Evolutionary conservation across 2,888 invertebrate species (phyloP), one percentile per base, ranked within the genome.

Genomic region (Pilophorus perplexus): DNA sequence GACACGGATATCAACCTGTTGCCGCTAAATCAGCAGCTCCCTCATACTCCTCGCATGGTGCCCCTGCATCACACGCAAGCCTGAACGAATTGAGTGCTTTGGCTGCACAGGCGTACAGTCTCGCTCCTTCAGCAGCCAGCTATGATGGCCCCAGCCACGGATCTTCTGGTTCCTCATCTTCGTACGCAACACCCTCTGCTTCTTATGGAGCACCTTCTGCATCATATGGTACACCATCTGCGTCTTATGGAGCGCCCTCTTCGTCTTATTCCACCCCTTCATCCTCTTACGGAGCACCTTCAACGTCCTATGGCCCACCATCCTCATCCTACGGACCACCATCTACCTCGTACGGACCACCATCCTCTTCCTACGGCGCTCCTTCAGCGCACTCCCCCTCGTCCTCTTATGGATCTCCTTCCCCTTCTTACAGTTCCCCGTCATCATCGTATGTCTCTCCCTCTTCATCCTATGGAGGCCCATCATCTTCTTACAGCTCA

Each of bases 221-320:
- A 3, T 44, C 60, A 1, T 60, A 42, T 8, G 25, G 27, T 23
- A 18, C 27, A 3, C 60, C 60, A 1, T 60, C 60, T 8, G 54
- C 48, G 20, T 59, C 54, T 33, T 54, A 40, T 50, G 25, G 27
- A 55, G 68, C 69, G 22, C 46, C 60, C 33, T 64, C 67, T 52
- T 65, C 70, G 52, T 70, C 68, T 67, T 68, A 70, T 62, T 67
- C 10, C 8, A 12, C 65, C 25, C 62, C 66, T 14, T 60, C 62
- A 8, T 44, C 62, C 10, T 37, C 46, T 37, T 55, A 68, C 57
- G 27, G 22, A 4, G 38, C 62, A 66, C 28, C 25, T 42, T 18
- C 38, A 5, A 38, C 66, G 50, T 60, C 69, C 64, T 67, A 70
- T 67, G 54, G 48, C 54, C 59, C 27, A 62, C 60, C 60, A 14